Conservation (phyloP, 2,797 vertebrate species). For the Cirrhinus molitorella region DNA sequence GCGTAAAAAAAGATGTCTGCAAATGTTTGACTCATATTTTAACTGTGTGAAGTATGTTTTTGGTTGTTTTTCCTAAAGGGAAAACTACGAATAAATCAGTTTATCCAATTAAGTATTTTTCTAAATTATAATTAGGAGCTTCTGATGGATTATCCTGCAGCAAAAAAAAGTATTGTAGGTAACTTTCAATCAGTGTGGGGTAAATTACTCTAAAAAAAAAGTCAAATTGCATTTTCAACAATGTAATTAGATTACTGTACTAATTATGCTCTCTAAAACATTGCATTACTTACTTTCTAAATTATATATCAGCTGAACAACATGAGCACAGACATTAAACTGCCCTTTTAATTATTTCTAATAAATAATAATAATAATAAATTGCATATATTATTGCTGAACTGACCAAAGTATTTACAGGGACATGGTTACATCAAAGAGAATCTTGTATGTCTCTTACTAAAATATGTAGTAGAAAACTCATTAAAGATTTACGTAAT, state of each 20-base stretch:
- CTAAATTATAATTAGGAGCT: not conserved
- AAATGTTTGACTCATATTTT: constrained; percentile 1
- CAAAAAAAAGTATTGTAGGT: not conserved
- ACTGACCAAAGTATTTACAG: not conserved
- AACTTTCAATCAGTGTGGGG: not conserved
- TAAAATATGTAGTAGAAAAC: no score
- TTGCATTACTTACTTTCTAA: not conserved
- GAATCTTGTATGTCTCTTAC: no score
- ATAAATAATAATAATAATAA: not conserved
- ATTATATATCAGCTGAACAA: not conserved
- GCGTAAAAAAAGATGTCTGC: not conserved
- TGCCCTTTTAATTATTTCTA: not conserved
- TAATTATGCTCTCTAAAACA: not conserved
- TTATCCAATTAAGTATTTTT: not conserved
- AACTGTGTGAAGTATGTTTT: not conserved
- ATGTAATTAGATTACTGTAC: not conserved
- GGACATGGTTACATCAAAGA: not conserved
- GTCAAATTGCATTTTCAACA: not conserved
- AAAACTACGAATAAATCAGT: not conserved
- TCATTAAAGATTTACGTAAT: no score
- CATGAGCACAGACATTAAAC: not conserved
- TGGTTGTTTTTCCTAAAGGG: not conserved
- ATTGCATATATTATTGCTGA: no score
- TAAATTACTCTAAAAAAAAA: not conserved
- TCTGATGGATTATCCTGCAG: not conserved